phyloP scores from a whole-genome alignment of 2,888 invertebrate genomes.

The Clusia tigrina region DNA sequence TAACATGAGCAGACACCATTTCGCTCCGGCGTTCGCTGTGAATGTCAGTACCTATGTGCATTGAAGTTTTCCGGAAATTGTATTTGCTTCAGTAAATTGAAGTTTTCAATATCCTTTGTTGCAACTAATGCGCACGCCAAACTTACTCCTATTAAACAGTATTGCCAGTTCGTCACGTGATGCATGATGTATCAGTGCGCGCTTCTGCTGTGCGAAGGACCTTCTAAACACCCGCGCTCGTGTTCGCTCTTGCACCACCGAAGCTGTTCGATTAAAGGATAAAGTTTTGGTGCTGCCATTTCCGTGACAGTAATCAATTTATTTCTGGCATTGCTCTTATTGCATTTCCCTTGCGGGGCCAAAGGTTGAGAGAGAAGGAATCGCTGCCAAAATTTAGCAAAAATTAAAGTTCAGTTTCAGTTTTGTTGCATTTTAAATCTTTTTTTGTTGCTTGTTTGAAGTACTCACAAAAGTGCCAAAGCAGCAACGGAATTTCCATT shows the following conservation, averaged over 20 bases:
- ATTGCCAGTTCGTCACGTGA: slow-evolving; percentile 39
- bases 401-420: too few relatives aligned
- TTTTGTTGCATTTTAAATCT: too few relatives aligned
- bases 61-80: slow-evolving; percentile 41
- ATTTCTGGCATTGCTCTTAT: slow-evolving; percentile 59
- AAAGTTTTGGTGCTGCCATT: slow-evolving; percentile 51
- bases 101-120: slow-evolving; percentile 32
- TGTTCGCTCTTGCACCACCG: slow-evolving; percentile 5
- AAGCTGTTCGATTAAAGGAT: slow-evolving; percentile 33
- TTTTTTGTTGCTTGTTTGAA: too few relatives aligned
- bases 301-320: slow-evolving; percentile 65
- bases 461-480: too few relatives aligned
- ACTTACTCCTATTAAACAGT: slow-evolving; percentile 1
- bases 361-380: too few relatives aligned
- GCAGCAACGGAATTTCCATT: too few relatives aligned
- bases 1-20: too few relatives aligned
- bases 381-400: too few relatives aligned
- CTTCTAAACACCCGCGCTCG: background rate
- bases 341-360: slow-evolving; percentile 55
- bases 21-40: too few relatives aligned
- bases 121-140: background rate
- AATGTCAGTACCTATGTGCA: too few relatives aligned
- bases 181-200: slow-evolving; percentile 28
- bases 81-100: slow-evolving; percentile 42
- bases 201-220: background rate